Evolutionary conservation across 2,797 vertebrate genomes (phyloP).

Genomic region (Spheniscus humboldti): DNA sequence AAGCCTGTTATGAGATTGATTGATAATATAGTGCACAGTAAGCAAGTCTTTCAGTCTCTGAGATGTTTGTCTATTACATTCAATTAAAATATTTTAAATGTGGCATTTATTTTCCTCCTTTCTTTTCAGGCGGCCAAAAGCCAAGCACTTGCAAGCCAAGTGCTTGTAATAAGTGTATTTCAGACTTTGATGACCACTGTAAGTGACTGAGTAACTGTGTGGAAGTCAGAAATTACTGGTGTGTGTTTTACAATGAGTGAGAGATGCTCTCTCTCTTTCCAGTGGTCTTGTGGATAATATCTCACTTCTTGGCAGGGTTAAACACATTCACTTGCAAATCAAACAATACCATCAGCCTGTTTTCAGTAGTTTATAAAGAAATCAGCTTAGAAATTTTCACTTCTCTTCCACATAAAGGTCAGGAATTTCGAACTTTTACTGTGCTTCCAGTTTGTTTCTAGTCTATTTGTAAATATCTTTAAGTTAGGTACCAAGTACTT

Average conservation of each 20-base stretch:
- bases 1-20: background rate
- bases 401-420: background rate
- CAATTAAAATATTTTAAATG: background rate
- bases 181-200: conserved; percentile 82
- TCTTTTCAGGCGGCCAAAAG: conserved; percentile 69
- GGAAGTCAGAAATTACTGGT: conserved; percentile 81
- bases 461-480: background rate
- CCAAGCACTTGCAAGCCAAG: conserved; percentile 75
- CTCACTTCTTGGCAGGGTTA: background rate
- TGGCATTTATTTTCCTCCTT: background rate
- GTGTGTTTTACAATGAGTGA: background rate
- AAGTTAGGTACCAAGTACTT: background rate
- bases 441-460: background rate
- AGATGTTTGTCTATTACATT: background rate
- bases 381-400: background rate
- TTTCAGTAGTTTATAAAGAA: background rate
- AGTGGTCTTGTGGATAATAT: background rate
- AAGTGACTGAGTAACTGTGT: conserved; percentile 85
- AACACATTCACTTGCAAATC: background rate
- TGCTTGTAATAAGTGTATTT: conserved; percentile 79
- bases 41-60: background rate
- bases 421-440: background rate
- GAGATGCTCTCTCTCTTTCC: background rate
- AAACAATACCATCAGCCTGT: background rate
- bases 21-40: background rate